A percentile compares a stretch with the other conserved stretches of the same genome.
phyloP scores from a whole-genome alignment of 2,888 invertebrate species.

The Geophilus truncorum region DNA sequence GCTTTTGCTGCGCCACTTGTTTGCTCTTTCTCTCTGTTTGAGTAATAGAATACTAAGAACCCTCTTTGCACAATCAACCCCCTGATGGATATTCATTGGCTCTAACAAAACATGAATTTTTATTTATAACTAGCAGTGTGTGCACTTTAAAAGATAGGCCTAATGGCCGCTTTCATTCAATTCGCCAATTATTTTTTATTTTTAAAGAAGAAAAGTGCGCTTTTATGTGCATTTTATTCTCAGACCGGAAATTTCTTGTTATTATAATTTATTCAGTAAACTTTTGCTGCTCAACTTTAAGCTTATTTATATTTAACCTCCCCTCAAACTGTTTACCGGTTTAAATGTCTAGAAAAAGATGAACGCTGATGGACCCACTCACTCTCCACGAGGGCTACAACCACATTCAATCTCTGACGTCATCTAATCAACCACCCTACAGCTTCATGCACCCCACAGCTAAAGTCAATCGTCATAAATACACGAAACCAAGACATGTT shows the following conservation, averaged over 20 bases:
- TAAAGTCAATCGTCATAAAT: conserved; percentile 20
- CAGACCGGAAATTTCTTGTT: not conserved
- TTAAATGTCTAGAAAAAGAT: conserved; percentile 9
- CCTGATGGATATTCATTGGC: conserved; percentile 27
- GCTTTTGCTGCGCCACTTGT: conserved; percentile 25
- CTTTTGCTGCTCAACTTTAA: not conserved
- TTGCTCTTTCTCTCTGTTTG: conserved; percentile 15
- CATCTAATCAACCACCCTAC: conserved; percentile 5
- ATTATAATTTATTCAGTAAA: not conserved
- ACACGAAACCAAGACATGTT: not conserved
- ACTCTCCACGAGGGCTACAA: not conserved
- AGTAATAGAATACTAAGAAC: conserved; percentile 27
- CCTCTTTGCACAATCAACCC: conserved; percentile 23
- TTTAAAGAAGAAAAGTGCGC: not conserved
- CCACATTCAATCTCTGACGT: conserved; percentile 24
- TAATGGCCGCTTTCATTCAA: conserved; percentile 8
- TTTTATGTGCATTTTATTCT: conserved; percentile 19
- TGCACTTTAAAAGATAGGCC: conserved; percentile 17
- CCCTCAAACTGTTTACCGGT: not conserved
- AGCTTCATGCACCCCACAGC: not conserved
- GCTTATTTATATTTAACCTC: not conserved
- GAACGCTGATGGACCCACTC: conserved; percentile 24
- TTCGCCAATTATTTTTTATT: conserved; percentile 8
- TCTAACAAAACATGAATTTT: conserved; percentile 27
- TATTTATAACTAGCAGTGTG: conserved; percentile 3